Evolutionary conservation across 2,888 invertebrate genomes (phyloP).

Genomic region (Tortricodes alternella): DNA sequence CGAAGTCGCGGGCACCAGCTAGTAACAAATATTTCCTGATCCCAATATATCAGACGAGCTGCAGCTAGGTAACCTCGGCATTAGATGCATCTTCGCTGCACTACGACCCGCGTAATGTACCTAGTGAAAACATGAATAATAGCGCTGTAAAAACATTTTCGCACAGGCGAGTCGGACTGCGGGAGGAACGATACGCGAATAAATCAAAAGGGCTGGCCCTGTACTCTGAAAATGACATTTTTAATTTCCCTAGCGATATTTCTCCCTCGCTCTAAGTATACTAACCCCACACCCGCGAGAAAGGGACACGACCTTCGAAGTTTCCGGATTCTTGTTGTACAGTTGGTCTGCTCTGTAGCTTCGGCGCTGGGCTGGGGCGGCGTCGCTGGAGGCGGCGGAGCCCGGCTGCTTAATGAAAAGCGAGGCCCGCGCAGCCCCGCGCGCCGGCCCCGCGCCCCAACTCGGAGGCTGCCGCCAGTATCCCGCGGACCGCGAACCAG

Average conservation of each 20-base stretch:
- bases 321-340: too few species aligned
- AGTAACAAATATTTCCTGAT: not conserved
- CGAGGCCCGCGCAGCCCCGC: slow-evolving; percentile 76
- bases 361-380: slow-evolving; percentile 63
- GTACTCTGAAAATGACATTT: not conserved
- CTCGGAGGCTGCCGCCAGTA: slow-evolving; percentile 74
- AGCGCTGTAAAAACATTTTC: slow-evolving; percentile 34
- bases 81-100: slow-evolving; percentile 5
- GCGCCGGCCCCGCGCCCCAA: slow-evolving; percentile 43
- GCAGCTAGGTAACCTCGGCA: slow-evolving; percentile 2
- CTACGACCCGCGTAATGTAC: slow-evolving; percentile 34
- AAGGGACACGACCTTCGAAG: too few species aligned
- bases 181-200: slow-evolving; percentile 45
- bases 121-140: slow-evolving; percentile 30
- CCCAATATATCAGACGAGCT: not conserved
- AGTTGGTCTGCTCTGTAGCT: too few species aligned
- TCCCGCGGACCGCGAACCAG: slow-evolving; percentile 74
- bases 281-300: too few species aligned
- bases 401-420: slow-evolving; percentile 64
- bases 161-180: slow-evolving; percentile 38
- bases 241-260: not conserved
- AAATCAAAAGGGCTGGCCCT: slow-evolving; percentile 53
- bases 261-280: too few species aligned
- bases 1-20: too few species aligned
- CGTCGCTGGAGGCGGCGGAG: slow-evolving; percentile 60